Evolutionary conservation across 1,140 invertebrate species (phyloP), one percentile per base, ranked within the genome.

Genomic region (Drosophila malerkotliana): DNA sequence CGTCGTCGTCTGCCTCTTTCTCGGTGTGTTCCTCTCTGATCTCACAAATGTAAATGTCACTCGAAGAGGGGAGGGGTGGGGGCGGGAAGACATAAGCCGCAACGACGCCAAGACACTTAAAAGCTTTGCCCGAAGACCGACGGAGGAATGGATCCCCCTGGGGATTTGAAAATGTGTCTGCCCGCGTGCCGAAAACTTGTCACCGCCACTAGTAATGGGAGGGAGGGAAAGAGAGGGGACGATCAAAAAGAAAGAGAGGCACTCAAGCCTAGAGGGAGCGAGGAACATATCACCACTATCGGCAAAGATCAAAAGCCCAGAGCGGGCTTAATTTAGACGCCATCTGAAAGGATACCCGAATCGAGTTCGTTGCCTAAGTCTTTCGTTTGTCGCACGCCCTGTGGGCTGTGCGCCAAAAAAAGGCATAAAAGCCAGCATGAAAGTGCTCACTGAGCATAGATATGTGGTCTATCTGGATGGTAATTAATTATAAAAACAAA

Each of bases 101-200:
- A 32, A 30, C 73, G 85, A 90, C 85, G 85, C 85, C 85, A 90
- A 90, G 75, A 78, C 85, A 90, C 85, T 90, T 90, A 90, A 90
- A 71, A 90, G 87, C 85, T 90, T 90, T 90, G 79, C 57, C 67
- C 45, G 64, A 68, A 59, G 39, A 51, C 44, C 6, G 32, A 49
- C 30, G 37, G 39, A 39, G 41, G 32, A 61, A 58, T 62, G 78
- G 58, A 82, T 85, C 88, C 73, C 75, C 68, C 57, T 64, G 83
- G 80, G 32, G 32, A 12, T 10, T 3, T 10, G 9, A 37, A 37
- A 88, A 90, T 90, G 80, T 79, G 88, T 90, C 67, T 81, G 78
- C 72, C 88, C 88, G 83, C 89, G 89, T 90, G 89, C 89, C 88
- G 83, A 90, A 90, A 90, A 89, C 84, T 90, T 90, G 89, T 90